Evolutionary conservation across 2,797 vertebrate species (phyloP).

Genomic region (Lagocephalus sceleratus): DNA sequence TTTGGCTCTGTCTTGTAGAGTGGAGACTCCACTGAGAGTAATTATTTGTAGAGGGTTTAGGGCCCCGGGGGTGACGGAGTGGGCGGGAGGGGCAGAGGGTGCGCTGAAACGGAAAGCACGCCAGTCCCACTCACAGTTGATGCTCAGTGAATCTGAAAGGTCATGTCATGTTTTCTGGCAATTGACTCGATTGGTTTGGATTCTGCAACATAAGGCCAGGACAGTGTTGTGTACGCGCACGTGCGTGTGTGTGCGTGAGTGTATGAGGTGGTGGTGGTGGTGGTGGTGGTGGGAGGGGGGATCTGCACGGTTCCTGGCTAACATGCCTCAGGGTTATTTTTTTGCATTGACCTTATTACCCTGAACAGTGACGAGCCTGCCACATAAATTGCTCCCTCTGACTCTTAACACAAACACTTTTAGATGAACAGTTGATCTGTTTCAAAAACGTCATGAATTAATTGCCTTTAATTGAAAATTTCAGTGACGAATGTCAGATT

Average conservation of each 20-base stretch:
- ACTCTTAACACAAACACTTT: slow-evolving; percentile 50
- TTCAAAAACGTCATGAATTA: no score
- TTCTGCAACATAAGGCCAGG: slow-evolving; percentile 88
- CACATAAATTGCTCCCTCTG: slow-evolving; percentile 63
- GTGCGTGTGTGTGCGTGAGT: slow-evolving; percentile 36
- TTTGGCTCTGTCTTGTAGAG: slow-evolving; percentile 82
- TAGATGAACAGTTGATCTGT: slow-evolving; percentile 10
- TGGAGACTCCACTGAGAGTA: slow-evolving; percentile 85
- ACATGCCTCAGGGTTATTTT: slow-evolving; percentile 89
- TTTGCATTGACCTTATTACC: slow-evolving; percentile 97
- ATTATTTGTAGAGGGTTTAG: slow-evolving; percentile 94
- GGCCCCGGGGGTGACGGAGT: slow-evolving; percentile 77
- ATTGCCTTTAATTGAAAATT: no score
- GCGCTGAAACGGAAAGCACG: slow-evolving; percentile 88
- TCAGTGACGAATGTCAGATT: no score
- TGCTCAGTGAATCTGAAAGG: slow-evolving; percentile 96
- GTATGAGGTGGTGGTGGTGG: slow-evolving; percentile 22
- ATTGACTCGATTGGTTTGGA: slow-evolving; percentile 96
- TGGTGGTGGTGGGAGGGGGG: slow-evolving; percentile 19
- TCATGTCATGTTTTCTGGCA: slow-evolving; percentile 97
- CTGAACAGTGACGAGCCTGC: slow-evolving; percentile 82
- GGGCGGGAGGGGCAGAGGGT: slow-evolving; percentile 79
- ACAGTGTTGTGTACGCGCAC: slow-evolving; percentile 57
- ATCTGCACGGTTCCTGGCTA: slow-evolving; percentile 87
- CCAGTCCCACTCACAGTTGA: slow-evolving; percentile 87